These are phyloP conservation scores for Oostethus manadensis DNA, from an alignment of 2,113 vertebrate species.

Conservation along the genomic window DNA sequence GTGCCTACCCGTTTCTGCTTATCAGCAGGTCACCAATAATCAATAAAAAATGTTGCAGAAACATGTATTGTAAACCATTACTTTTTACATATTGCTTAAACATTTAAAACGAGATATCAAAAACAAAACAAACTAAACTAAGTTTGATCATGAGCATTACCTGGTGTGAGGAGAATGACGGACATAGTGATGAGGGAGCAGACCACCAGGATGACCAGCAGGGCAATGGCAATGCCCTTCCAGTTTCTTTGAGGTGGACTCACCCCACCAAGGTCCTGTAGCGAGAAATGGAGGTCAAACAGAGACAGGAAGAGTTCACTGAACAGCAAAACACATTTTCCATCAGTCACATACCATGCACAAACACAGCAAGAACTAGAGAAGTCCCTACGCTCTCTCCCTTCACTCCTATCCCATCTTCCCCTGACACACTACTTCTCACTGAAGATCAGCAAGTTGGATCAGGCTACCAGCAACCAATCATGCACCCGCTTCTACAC, in stretches of 20 bases:
- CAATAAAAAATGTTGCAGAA: too few relatives aligned
- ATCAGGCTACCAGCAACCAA: too few relatives aligned
- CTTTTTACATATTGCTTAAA: too few relatives aligned
- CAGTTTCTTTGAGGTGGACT: slow-evolving; percentile 95
- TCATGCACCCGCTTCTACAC: too few relatives aligned
- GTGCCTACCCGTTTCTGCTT: too few relatives aligned
- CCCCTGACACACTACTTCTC: too few relatives aligned
- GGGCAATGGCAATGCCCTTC: slow-evolving; percentile 97
- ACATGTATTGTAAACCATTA: too few relatives aligned
- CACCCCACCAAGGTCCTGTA: slow-evolving; percentile 89
- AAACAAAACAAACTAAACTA: not conserved
- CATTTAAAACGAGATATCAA: not conserved
- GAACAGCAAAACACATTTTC: not conserved
- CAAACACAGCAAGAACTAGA: too few relatives aligned
- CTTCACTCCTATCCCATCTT: too few relatives aligned
- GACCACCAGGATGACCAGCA: slow-evolving; percentile 96
- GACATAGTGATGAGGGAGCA: slow-evolving; percentile 98
- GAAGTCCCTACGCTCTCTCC: too few relatives aligned
- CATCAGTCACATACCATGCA: not conserved
- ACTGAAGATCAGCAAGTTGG: too few relatives aligned
- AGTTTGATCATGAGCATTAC: slow-evolving; percentile 58
- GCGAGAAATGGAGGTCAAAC: slow-evolving; percentile 16
- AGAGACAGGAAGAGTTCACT: not conserved
- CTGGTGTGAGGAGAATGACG: slow-evolving; percentile 96
- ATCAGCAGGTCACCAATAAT: too few relatives aligned